Conservation (phyloP, 2,888 invertebrate genomes). For the Glaucopsyche alexis region DNA sequence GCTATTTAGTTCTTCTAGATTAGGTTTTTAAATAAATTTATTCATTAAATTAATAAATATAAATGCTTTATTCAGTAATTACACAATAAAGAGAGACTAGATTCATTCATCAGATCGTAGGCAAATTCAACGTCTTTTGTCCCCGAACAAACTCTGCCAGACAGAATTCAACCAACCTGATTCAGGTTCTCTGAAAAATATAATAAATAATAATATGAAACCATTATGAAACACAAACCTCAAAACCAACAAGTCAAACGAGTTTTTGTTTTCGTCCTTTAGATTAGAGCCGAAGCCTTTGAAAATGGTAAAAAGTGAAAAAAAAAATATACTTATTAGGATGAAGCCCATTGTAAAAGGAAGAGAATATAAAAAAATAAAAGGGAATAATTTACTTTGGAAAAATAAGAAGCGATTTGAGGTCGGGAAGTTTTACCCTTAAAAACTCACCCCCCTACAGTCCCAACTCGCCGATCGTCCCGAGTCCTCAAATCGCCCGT, state of each 20-base stretch:
- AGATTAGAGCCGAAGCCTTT: no score
- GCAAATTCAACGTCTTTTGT: slow-evolving; percentile 28
- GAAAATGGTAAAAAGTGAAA: no score
- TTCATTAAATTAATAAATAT: not conserved
- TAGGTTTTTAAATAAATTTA: not conserved
- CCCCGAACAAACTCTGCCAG: slow-evolving; percentile 54
- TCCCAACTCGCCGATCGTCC: no score
- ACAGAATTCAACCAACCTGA: slow-evolving; percentile 62
- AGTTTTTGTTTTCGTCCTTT: not conserved
- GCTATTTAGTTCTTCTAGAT: not conserved
- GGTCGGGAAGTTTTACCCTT: no score
- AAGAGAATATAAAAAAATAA: no score
- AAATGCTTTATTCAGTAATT: not conserved
- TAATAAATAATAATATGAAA: no score
- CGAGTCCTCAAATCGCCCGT: no score
- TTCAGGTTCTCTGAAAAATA: slow-evolving; percentile 61
- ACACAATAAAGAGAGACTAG: slow-evolving; percentile 22
- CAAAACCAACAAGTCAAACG: not conserved
- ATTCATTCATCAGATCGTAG: not conserved
- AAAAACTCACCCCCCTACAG: no score
- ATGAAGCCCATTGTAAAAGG: no score
- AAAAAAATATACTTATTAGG: no score
- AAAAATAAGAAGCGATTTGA: no score
- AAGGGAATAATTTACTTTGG: no score
- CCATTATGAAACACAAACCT: slow-evolving; percentile 24